These are phyloP conservation scores for Sparus aurata DNA, from an alignment of 2,797 vertebrate species.

Conservation along the genomic window DNA sequence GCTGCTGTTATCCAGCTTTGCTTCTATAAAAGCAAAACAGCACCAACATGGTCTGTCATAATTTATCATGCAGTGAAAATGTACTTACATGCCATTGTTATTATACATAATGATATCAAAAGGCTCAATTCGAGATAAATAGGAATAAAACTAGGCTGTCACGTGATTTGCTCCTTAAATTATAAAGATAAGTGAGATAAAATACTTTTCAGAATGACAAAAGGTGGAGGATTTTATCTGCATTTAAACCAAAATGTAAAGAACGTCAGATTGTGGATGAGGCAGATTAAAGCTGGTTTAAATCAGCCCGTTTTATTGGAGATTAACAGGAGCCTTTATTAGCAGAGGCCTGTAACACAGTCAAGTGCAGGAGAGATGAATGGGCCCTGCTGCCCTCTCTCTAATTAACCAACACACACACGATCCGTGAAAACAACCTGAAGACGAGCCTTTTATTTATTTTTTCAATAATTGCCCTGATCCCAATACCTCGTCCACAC, in stretches of 20 bases:
- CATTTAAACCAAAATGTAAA: background rate
- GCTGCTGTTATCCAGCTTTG: background rate
- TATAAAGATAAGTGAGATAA: background rate
- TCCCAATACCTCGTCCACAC: slow-evolving; percentile 25
- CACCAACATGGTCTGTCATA: background rate
- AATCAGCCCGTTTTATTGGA: slow-evolving; percentile 14
- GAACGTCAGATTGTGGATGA: background rate
- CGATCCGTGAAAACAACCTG: slow-evolving; percentile 17
- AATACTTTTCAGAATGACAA: background rate
- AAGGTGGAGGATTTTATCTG: background rate
- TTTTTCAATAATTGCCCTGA: slow-evolving; percentile 17
- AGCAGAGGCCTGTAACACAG: slow-evolving; percentile 2
- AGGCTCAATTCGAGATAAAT: background rate
- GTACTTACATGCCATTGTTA: background rate
- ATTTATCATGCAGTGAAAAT: background rate
- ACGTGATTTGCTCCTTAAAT: background rate
- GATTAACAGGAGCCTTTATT: slow-evolving; percentile 6
- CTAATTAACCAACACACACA: background rate
- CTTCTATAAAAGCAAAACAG: slow-evolving; percentile 6
- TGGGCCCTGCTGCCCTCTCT: slow-evolving; percentile 16
- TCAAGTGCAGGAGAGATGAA: slow-evolving; percentile 11
- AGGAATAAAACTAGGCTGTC: background rate
- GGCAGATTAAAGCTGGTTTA: background rate
- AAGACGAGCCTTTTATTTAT: background rate
- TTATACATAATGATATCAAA: too few species aligned